Percentiles rank a stretch among this genome's conserved stretches.
Evolutionary conservation across 30 jellyfish, hydroid and myxozoan genomes (phyloP).

Genomic region (Cassiopea xamachana): DNA sequence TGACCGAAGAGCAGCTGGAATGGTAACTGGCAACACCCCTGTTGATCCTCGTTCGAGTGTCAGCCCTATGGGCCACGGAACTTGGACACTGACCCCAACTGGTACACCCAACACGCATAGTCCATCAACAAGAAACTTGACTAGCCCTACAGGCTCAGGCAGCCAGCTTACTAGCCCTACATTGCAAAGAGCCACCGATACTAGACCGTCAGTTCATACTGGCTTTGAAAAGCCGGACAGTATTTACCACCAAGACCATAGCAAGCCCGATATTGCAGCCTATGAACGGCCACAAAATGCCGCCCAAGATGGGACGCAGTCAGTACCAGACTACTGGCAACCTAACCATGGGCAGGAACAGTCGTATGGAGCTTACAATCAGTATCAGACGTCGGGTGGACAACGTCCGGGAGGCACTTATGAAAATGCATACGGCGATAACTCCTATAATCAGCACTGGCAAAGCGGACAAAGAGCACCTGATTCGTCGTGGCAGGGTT

Average conservation of each 20-base stretch:
- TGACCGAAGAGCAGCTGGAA: constrained; percentile 46
- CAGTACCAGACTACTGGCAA: constrained; percentile 25
- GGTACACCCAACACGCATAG: constrained; percentile 39
- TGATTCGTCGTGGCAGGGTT: constrained; percentile 42
- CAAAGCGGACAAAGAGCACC: constrained; percentile 20
- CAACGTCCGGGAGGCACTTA: constrained; percentile 15
- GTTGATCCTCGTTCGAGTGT: constrained; percentile 65
- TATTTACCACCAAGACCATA: not conserved
- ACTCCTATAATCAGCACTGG: constrained; percentile 35
- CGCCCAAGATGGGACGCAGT: constrained; percentile 1
- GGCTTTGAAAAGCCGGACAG: constrained; percentile 1
- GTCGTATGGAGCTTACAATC: constrained; percentile 18
- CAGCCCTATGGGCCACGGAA: constrained; percentile 38
- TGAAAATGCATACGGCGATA: constrained; percentile 24
- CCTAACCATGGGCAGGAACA: constrained; percentile 13
- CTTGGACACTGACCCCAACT: constrained; percentile 11
- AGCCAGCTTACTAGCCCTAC: constrained; percentile 34
- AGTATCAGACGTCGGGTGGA: constrained; percentile 15
- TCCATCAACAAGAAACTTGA: constrained; percentile 39
- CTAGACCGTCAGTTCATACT: constrained; percentile 15
- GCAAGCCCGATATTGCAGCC: not conserved
- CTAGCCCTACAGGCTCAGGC: constrained; percentile 57
- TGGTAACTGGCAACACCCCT: constrained; percentile 19
- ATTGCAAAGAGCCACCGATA: constrained; percentile 17
- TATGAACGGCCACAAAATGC: not conserved